Evolutionary conservation across 2,888 invertebrate species (phyloP).

Genomic region (Cylloceria caligata): DNA sequence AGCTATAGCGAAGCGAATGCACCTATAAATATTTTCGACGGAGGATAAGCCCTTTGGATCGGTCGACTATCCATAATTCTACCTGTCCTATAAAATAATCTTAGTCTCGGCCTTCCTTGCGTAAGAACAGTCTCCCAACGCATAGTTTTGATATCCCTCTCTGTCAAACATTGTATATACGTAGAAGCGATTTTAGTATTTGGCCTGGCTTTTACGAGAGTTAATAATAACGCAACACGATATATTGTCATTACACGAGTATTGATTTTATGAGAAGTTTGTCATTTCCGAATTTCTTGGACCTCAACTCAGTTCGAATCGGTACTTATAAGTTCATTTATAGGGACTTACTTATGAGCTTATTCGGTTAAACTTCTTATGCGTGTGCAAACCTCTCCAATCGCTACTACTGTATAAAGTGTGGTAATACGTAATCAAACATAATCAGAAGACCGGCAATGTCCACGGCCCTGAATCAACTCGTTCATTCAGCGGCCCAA

Average conservation of each 20-base stretch:
- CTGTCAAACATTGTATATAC: background rate
- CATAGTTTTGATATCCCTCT: background rate
- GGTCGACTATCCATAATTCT: background rate
- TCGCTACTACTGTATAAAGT: conserved; percentile 3
- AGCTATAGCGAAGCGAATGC: conserved; percentile 8
- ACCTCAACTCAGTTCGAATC: background rate
- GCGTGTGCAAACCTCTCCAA: background rate
- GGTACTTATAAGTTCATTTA: background rate
- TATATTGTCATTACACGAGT: background rate
- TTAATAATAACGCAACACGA: background rate
- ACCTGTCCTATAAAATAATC: conserved; percentile 21
- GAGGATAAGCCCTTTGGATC: conserved; percentile 17
- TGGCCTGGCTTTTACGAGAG: background rate
- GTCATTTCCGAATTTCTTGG: background rate
- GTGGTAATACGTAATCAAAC: conserved; percentile 36
- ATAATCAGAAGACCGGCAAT: conserved; percentile 29
- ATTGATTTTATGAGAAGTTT: background rate
- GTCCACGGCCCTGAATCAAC: conserved; percentile 16
- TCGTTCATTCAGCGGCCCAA: conserved; percentile 11
- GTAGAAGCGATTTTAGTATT: background rate
- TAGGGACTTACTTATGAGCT: background rate
- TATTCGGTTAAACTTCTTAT: conserved; percentile 4
- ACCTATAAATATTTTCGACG: conserved; percentile 18
- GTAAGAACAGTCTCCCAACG: background rate
- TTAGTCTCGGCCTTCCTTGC: background rate